These are phyloP conservation scores for Heterochromis multidens DNA, from an alignment of 2,113 vertebrate genomes.

Conservation along the genomic window DNA sequence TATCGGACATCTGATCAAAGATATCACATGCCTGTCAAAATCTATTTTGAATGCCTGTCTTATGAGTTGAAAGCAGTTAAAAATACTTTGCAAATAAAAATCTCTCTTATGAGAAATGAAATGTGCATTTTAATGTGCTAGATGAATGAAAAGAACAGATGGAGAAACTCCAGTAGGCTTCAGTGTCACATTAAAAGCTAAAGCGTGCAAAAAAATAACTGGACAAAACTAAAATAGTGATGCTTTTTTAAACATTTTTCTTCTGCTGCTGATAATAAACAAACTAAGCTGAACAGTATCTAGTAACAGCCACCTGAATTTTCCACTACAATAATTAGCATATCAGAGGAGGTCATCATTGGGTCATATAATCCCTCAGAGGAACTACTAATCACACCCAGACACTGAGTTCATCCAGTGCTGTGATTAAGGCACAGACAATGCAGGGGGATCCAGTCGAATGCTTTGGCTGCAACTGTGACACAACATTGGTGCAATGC, in stretches of 20 bases:
- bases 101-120: background rate
- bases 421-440: slow-evolving; percentile 53
- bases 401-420: slow-evolving; percentile 34
- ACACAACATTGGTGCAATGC: slow-evolving; percentile 73
- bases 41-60: background rate
- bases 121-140: background rate
- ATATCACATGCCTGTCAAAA: background rate
- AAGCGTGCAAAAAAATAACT: background rate
- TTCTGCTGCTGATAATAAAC: background rate
- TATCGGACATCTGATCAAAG: background rate
- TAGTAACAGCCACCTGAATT: background rate
- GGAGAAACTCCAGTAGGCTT: background rate
- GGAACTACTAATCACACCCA: slow-evolving; percentile 57
- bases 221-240: background rate
- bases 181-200: background rate
- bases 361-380: slow-evolving; percentile 45
- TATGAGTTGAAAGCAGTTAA: background rate
- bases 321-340: slow-evolving; percentile 37
- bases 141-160: background rate
- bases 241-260: background rate
- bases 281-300: background rate
- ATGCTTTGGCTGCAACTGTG: slow-evolving; percentile 56
- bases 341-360: slow-evolving; percentile 40
- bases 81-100: background rate
- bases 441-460: slow-evolving; percentile 44